Evolutionary conservation across 2,113 vertebrate genomes (phyloP).

Genomic region (Prietella phreatophila): DNA sequence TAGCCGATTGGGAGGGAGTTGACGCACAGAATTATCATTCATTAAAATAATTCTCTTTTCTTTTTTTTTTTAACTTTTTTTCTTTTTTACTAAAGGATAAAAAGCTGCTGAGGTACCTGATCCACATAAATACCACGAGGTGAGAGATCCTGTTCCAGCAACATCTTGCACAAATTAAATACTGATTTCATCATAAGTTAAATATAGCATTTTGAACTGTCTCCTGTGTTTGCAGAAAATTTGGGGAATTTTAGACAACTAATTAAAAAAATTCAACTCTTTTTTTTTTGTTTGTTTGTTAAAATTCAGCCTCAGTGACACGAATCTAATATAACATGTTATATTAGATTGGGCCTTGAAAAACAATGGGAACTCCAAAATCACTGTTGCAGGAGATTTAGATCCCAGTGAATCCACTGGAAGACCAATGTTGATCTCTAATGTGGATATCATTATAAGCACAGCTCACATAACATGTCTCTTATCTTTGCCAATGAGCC

Average conservation of each 20-base stretch:
- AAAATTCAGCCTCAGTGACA: not conserved
- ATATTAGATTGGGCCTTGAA: not conserved
- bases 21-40: not conserved
- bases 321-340: not conserved
- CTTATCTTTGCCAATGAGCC: slow-evolving; percentile 15
- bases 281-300: not conserved
- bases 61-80: not conserved
- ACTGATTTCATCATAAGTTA: not conserved
- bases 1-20: not conserved
- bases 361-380: not conserved
- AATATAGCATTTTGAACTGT: not conserved
- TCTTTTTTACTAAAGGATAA: not conserved
- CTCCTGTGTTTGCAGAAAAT: not conserved
- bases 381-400: not conserved
- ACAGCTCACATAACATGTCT: slow-evolving; percentile 10
- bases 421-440: not conserved
- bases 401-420: not conserved
- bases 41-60: not conserved
- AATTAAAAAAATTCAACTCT: not conserved
- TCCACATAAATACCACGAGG: not conserved
- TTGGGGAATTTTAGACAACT: not conserved
- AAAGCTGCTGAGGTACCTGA: not conserved
- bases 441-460: slow-evolving; percentile 7
- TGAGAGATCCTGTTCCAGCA: not conserved
- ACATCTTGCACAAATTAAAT: not conserved